Base-by-base conservation (phyloP, 2,888 invertebrate species). In the Artemia sp. region DNA sequence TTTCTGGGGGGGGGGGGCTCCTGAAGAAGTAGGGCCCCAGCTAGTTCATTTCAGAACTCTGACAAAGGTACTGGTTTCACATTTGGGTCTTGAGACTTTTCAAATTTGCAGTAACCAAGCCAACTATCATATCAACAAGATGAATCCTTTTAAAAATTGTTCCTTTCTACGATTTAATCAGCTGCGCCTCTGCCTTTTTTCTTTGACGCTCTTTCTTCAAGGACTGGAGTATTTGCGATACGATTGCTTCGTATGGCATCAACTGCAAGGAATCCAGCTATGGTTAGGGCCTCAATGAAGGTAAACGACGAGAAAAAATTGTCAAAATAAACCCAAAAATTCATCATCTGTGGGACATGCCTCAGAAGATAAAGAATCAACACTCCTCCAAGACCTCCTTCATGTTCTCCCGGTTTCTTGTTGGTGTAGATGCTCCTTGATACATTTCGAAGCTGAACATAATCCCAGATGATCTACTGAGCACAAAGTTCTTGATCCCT, bases 351-450 rank as follows among this genome's bases (percentile, higher is more conserved):
- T 52, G 66, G 51, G 2, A 72, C 66, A 11, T 67, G 58, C 14
- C 70, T 14, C 51, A 67, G 53, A 53, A 74, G 52, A 11, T 73
- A 69, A 51, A 72, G 68, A 0, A 74, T 72, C 11, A 72, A 71
- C 52, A 69, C 64, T 12, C 71, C 66, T 11, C 73, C 72, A 51
- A 72, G 12, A 24, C 73, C 73, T 69, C 72, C 71, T 24, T 68
- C 69, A 51, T 71, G 64, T 10, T 51, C 8, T 14, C 53, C 1
- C 52, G 52, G 24, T 10, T 72, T 68, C 6, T 11, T 14, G 67
- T 73, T 73, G 74, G 74, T 9, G 74, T 74, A 11, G 72, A 73
- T 66, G 79, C 73, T 79, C 81, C 74, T 72, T 76, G 75, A 70
- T 76, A 75, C 12, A 76, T 72, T 38, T 74, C 69, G 68, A 74